Base-by-base conservation (phyloP, 1,140 invertebrate genomes). In the Babylonia areolata region DNA sequence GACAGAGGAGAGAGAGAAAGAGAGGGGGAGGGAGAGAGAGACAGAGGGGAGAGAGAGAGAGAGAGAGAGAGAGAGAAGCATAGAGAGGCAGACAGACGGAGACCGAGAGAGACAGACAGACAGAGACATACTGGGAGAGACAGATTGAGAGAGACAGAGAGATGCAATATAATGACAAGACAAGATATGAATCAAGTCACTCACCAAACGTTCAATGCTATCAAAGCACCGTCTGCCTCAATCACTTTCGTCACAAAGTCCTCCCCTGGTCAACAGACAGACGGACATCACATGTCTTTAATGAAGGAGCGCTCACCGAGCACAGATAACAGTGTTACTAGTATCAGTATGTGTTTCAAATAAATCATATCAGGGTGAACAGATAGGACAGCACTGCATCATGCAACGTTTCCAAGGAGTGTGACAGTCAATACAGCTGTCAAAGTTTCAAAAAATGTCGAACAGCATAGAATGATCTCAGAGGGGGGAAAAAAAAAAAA, bases 191-290 rank as follows among this genome's bases (percentile, higher is more conserved):
- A 9, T 42, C 17, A 40, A 35, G 42, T 17, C 37, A 83, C 90
- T 86, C 85, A 93, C 93, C 93, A 93, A 40, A 93, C 89, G 46
- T 90, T 87, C 28, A 93, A 88, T 39, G 90, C 89, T 9, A 93
- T 85, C n/a, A 91, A 69, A 17, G 92, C 92, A 6, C 92, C 92
- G 83, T 93, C 93, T 3, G 93, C 90, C 69, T 93, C 90, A 88
- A 93, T 93, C 33, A 88, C 89, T 81, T 90, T 91, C 42, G 88
- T 90, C 5, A 92, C 90, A 88, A 93, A 93, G 82, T 93, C 93
- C 9, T 92, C 85, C 40, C 90, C 93, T 93, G 79, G 6, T 5
- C 78, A 87, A 83, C 3, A 75, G 35, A 5, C 12, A 75, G 73
- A 35, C 73, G 23, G 31, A 23, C 5, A 71, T 71, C 9, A n/a